Base-by-base conservation (phyloP, 2,797 vertebrate genomes). In the Vespertilio murinus region DNA sequence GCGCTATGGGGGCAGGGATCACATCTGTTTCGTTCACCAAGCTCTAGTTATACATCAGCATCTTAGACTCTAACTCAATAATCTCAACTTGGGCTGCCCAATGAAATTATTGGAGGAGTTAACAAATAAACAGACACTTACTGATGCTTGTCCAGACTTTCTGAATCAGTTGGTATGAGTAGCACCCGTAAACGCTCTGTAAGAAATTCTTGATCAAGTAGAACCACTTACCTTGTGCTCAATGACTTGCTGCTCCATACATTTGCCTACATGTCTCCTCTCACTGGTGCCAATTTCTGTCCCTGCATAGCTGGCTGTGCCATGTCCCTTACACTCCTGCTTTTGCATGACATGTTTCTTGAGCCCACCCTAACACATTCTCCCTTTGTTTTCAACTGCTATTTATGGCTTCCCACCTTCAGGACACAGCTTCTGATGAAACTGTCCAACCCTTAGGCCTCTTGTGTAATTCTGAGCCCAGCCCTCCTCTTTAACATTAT, bases 311-410 rank as follows among this genome's bases (percentile, higher is more conserved):
- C 20, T 65, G 56, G 56, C 77, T 20, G 33, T 23, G 73, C 22
- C 28, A 0, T 0, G 69, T 35, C 61, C 45, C 13, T 89, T 93
- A 40, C 0, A 4, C 0, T 0, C 70, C 75, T 6, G 30, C 75
- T 10, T n/a, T 91, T 82, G 59, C 91, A 77, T 74, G 69, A 81
- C 28, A 10, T 3, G 10, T 78, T 77, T n/a, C 67, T 22, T 20
- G 49, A 81, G 42, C 74, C 88, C 91, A 85, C 73, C 61, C 95
- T 87, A 91, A 95, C 93, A 95, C 87, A 90, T 96, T 94, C 91
- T 73, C 91, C 54, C 23, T 82, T 77, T 74, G 25, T 74, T 95
- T 92, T 90, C 90, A 95, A 88, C 3, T 12, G 22, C 94, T 91
- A 75, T 95, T 95, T 88, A 93, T 25, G 70, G 59, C 38, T 90